Evolutionary conservation across 2,888 invertebrate species (phyloP), one percentile per base, ranked within the genome.

Genomic region (Argynnis bischoffii): DNA sequence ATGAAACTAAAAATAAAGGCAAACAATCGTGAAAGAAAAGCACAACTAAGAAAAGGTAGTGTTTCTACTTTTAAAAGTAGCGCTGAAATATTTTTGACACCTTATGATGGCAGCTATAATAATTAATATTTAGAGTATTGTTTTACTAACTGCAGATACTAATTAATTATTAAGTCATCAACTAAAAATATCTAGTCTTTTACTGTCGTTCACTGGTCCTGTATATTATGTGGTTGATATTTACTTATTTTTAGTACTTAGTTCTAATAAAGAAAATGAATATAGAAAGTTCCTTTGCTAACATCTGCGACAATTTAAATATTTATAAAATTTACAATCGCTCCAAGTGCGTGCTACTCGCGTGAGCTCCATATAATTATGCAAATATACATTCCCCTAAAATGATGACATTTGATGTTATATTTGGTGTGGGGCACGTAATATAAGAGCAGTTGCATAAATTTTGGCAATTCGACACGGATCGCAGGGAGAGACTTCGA

Each of bases 381-480:
- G 84, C 83, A 85, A 84, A 83, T 79, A 73, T 63, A 71, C 69
- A 74, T 79, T 41, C 83, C 84, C 79, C 81, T 79, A 76, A 81
- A 89, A 88, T 88, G 83, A 89, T 88, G 87, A 88, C 86, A 86
- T 90, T 86, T 87, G 88, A 89, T 88, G 88, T 83, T 85, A 80
- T 81, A 77, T 78, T 76, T 73, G 75, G 76, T 68, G 64, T 65
- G 68, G 77, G 78, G 80, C 77, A 74, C 77, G 78, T 75, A 79
- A 79, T 79, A 78, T 77, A 81, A 79, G 79, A 75, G 84, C 82
- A 84, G 84, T 88, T 87, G 91, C 90, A 91, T 91, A 90, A 90
- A 91, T 91, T 91, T 89, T 83, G 87, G 83, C 88, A 90, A 91
- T 90, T 90, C 86, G 88, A 86, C 85, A 87, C 85, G 87, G 81